A percentile compares a stretch with the other conserved stretches of the same genome.
Conservation (phyloP, 2,888 invertebrate species). For the Cenopis cana region DNA sequence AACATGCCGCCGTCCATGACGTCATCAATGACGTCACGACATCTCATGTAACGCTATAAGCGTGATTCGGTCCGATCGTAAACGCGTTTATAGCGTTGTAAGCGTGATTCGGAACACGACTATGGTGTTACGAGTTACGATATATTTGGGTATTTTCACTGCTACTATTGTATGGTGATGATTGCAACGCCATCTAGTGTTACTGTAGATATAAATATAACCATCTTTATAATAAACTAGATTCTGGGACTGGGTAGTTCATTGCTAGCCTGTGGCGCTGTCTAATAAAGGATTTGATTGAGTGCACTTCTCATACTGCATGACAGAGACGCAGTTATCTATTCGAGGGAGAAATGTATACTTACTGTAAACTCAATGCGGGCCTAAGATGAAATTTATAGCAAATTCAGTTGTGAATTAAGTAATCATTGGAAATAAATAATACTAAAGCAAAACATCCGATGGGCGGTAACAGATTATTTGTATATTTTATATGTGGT, state of each 20-base stretch:
- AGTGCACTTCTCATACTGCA: background rate
- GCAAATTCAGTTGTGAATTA: conserved; percentile 9
- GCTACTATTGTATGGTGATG: too few relatives aligned
- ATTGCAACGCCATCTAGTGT: background rate
- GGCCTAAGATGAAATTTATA: conserved; percentile 9
- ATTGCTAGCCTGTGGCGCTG: conserved; percentile 13
- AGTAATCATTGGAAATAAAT: background rate
- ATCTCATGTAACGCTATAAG: too few relatives aligned
- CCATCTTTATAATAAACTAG: background rate
- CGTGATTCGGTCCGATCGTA: too few relatives aligned
- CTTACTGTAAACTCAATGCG: conserved; percentile 7
- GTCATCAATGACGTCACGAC: too few relatives aligned
- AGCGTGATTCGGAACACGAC: too few relatives aligned
- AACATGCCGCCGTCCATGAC: too few relatives aligned
- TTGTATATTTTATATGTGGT: too few relatives aligned
- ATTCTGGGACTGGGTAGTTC: background rate
- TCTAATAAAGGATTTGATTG: background rate
- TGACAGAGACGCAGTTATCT: background rate
- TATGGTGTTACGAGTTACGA: too few relatives aligned
- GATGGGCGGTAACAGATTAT: too few relatives aligned
- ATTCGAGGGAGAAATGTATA: conserved; percentile 22
- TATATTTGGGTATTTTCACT: too few relatives aligned
- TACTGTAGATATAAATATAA: background rate
- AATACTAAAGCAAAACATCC: background rate
- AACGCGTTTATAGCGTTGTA: too few relatives aligned